Conservation (phyloP, 2,113 vertebrate genomes). For the Mesitornis unicolor region DNA sequence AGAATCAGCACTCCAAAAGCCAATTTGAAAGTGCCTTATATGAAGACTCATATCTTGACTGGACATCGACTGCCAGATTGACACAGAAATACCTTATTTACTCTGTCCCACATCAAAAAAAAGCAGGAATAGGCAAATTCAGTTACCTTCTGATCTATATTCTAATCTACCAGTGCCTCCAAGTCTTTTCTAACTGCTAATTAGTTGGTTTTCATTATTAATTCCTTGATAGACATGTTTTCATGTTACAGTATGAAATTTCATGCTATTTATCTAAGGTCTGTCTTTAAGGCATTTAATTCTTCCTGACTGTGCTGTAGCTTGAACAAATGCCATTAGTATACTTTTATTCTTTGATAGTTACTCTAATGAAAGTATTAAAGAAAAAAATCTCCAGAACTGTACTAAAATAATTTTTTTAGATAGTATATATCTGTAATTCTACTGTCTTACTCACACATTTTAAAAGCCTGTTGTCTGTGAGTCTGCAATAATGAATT, state of each 20-base stretch:
- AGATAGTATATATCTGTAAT: background rate
- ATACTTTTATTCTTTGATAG: background rate
- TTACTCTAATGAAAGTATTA: background rate
- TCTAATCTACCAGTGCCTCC: background rate
- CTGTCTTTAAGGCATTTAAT: background rate
- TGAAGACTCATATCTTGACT: background rate
- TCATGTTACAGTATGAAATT: background rate
- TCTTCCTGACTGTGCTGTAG: background rate
- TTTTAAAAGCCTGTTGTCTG: background rate
- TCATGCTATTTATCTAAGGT: background rate
- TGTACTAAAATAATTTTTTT: background rate
- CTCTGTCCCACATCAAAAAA: background rate
- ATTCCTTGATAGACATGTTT: background rate
- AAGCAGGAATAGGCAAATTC: background rate
- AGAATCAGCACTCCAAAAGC: background rate
- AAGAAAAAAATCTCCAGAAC: background rate
- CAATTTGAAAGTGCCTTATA: background rate
- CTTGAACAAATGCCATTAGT: background rate
- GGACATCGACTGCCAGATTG: background rate
- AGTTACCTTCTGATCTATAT: background rate
- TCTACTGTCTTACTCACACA: rapidly evolving
- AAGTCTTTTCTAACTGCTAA: background rate
- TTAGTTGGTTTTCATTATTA: background rate
- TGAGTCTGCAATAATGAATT: constrained; percentile 4
- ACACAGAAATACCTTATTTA: background rate